Conservation (phyloP, 2,113 vertebrate species). For the Boleophthalmus pectinirostris region DNA sequence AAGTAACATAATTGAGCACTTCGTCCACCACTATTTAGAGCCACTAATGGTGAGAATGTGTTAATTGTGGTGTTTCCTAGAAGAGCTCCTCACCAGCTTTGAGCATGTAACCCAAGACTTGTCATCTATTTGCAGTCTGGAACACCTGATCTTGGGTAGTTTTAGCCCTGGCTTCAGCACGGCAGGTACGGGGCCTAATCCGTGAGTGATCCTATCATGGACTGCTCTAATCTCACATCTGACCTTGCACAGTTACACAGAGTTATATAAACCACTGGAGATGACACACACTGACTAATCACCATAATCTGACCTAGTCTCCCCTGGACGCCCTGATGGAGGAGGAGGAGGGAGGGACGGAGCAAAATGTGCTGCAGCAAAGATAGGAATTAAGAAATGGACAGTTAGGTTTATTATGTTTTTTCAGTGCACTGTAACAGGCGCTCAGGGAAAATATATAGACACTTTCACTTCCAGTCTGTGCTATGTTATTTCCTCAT, state of each 20-base stretch:
- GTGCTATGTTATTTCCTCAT: too few relatives aligned
- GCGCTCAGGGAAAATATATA: too few relatives aligned
- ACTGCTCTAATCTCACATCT: slow-evolving; percentile 55
- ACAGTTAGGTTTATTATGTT: background rate
- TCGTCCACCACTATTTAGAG: too few relatives aligned
- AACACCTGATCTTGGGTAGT: slow-evolving; percentile 43
- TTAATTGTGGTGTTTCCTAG: background rate
- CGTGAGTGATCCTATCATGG: slow-evolving; percentile 59
- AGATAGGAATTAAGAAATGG: background rate
- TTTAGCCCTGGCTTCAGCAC: slow-evolving; percentile 16
- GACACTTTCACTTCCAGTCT: too few relatives aligned
- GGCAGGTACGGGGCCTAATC: slow-evolving; percentile 55
- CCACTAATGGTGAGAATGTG: too few relatives aligned
- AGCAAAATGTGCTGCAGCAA: background rate
- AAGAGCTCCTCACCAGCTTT: background rate
- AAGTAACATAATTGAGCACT: too few relatives aligned
- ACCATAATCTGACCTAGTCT: slow-evolving; percentile 62
- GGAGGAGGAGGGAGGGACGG: slow-evolving; percentile 10
- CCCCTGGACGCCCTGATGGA: slow-evolving; percentile 19
- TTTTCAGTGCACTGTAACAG: background rate
- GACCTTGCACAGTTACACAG: slow-evolving; percentile 51
- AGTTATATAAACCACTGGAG: slow-evolving; percentile 65
- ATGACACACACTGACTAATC: slow-evolving; percentile 60
- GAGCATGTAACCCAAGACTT: background rate
- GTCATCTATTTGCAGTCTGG: background rate